These are phyloP conservation scores for Cantharis lateralis DNA, from an alignment of 2,888 invertebrate genomes.

Conservation along the genomic window DNA sequence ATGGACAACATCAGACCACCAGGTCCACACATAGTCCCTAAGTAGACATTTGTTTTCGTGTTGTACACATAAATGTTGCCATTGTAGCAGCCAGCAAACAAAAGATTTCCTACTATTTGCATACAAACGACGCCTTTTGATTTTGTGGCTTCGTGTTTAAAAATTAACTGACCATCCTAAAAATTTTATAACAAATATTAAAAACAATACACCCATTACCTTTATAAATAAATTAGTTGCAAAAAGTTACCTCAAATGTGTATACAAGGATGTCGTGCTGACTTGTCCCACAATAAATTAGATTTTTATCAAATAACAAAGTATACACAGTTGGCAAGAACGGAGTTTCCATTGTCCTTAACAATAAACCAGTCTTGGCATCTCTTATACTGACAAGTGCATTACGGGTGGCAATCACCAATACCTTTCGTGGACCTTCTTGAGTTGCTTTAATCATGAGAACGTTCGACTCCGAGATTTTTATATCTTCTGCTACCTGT, in stretches of 20 bases:
- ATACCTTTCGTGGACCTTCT: conserved; percentile 72
- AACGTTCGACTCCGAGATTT: conserved; percentile 63
- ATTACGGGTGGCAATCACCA: conserved; percentile 72
- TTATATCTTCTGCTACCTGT: conserved; percentile 40
- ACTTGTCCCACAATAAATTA: conserved; percentile 79
- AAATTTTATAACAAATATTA: conserved; percentile 18
- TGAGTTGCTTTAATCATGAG: conserved; percentile 72
- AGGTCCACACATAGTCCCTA: conserved; percentile 70
- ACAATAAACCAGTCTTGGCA: conserved; percentile 69
- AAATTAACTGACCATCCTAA: conserved; percentile 67
- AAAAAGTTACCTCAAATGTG: conserved; percentile 69
- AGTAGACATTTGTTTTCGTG: conserved; percentile 57
- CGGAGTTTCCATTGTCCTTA: conserved; percentile 66
- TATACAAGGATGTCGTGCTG: conserved; percentile 73
- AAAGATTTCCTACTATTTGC: conserved; percentile 65
- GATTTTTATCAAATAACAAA: conserved; percentile 67
- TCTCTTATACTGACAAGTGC: conserved; percentile 74
- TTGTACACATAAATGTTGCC: conserved; percentile 76
- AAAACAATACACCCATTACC: neutral
- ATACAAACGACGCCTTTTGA: conserved; percentile 73
- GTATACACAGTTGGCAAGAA: conserved; percentile 70
- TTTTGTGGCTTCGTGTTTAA: conserved; percentile 41
- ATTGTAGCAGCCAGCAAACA: conserved; percentile 78
- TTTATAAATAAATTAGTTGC: neutral
- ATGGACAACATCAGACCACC: conserved; percentile 74